phyloP scores from a whole-genome alignment of 2,888 invertebrate genomes.

The Thera obeliscata region DNA sequence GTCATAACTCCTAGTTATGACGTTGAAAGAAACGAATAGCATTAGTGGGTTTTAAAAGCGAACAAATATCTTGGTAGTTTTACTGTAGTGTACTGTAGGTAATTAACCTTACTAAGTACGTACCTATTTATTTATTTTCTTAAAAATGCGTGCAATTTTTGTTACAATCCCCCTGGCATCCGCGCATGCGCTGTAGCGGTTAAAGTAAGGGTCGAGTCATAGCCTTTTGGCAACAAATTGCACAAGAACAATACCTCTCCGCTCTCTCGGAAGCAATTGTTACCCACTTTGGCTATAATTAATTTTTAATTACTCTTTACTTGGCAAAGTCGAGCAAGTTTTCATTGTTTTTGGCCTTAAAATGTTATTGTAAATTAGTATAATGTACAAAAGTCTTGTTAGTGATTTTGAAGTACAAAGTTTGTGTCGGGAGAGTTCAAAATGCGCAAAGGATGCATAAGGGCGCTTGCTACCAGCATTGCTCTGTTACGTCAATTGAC shows the following conservation, averaged over 20 bases:
- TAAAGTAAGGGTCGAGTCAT: conserved; percentile 16
- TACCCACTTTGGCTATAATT: conserved; percentile 51
- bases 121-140: background rate
- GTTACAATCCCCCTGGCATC: conserved; percentile 47
- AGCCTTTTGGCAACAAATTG: conserved; percentile 44
- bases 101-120: background rate
- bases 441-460: conserved; percentile 15
- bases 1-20: too few species aligned
- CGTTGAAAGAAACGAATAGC: too few species aligned
- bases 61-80: too few species aligned
- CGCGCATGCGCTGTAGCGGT: conserved; percentile 15
- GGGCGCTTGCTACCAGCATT: conserved; percentile 9
- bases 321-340: conserved; percentile 38
- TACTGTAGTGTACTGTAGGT: background rate
- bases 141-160: conserved; percentile 40
- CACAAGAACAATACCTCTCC: conserved; percentile 42
- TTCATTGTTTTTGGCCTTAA: conserved; percentile 40
- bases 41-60: too few species aligned
- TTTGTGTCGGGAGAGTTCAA: conserved; percentile 56
- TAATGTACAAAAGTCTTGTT: conserved; percentile 58
- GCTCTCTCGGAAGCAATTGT: conserved; percentile 43
- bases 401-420: conserved; percentile 80
- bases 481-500: conserved; percentile 16
- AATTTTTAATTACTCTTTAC: conserved; percentile 57
- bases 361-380: conserved; percentile 39